Evolutionary conservation across 1,140 invertebrate genomes (phyloP).

Genomic region (Drosophila mayri): DNA sequence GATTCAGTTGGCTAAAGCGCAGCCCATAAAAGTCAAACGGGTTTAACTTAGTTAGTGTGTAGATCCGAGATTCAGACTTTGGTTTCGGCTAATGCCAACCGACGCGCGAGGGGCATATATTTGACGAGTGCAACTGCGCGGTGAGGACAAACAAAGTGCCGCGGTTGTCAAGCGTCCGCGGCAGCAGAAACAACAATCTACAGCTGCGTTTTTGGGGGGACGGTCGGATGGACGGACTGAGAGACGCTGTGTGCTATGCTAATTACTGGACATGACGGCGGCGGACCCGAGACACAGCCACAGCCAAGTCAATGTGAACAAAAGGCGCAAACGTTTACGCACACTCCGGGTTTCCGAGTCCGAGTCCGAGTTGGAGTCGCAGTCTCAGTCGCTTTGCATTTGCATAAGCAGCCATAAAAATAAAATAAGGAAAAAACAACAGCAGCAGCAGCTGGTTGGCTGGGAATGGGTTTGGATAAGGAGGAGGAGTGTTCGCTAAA

Average conservation of each 20-base stretch:
- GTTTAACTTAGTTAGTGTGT: conserved; percentile 46
- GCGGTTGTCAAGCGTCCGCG: conserved; percentile 56
- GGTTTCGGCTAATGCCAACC: conserved; percentile 39
- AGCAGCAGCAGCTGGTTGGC: conserved; percentile 25
- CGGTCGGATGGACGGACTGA: background rate
- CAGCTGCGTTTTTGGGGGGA: conserved; percentile 22
- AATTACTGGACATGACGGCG: conserved; percentile 80
- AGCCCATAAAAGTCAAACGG: conserved; percentile 46
- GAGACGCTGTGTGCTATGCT: conserved; percentile 68
- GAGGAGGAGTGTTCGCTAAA: conserved; percentile 17
- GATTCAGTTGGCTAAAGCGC: conserved; percentile 15
- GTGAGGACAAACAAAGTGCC: conserved; percentile 69
- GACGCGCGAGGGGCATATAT: conserved; percentile 22
- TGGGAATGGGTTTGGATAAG: conserved; percentile 2
- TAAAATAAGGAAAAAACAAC: conserved; percentile 37
- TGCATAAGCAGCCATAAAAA: conserved; percentile 78
- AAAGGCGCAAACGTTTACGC: conserved; percentile 71
- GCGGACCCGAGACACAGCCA: conserved; percentile 5
- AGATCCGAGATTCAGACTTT: conserved; percentile 45
- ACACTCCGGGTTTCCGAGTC: conserved; percentile 51
- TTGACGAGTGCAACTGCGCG: conserved; percentile 57
- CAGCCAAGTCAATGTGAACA: conserved; percentile 39
- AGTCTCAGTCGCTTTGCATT: conserved; percentile 76
- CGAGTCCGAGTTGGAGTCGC: conserved; percentile 30
- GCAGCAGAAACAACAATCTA: conserved; percentile 14